Evolutionary conservation across 1,140 invertebrate genomes (phyloP), one percentile per base, ranked within the genome.

Genomic region (Plodia interpunctella): DNA sequence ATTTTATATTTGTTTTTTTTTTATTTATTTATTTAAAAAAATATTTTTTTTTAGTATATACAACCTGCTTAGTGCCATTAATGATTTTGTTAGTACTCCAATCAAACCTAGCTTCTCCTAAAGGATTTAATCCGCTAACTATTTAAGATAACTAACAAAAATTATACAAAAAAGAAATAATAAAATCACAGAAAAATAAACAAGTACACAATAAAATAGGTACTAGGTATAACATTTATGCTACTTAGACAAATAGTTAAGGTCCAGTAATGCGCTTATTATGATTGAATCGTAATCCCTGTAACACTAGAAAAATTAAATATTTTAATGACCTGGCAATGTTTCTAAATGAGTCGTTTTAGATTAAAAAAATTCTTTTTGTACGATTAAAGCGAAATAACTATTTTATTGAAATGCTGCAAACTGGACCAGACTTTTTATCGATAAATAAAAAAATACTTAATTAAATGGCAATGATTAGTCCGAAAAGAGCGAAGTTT

Each of bases 161-260:
- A 71, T 59, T 68, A 58, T 61, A 72, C 49, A 71, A 66, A 62
- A 71, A 69, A 74, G 57, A 72, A 72, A 65, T 59, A 64, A 63
- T 66, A 80, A 72, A 85, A 85, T 87, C 83, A 84, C 83, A 84
- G 80, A 83, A 87, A 79, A 76, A 70, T 64, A 76, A 80, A 77
- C 65, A 73, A 78, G 72, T 70, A 82, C 65, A 78, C 38, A 15
- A 17, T 44, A 44, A 44, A 44, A 15, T 52, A 59, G 50, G 57
- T 59, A 59, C 57, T 59, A 32, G 30, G 30, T 32, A 32, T 30
- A 56, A 38, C 32, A 30, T 57, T 49, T 57, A 57, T 20, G 30
- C 56, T 57, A 57, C 8, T 17, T 19, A 18, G 51, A 53, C 19
- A 53, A 32, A 53, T 21, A 15, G 21, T 20, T 13, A 53, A n/a